Evolutionary conservation across 2,113 vertebrate genomes (phyloP).

Genomic region (Todiramphus chloris): DNA sequence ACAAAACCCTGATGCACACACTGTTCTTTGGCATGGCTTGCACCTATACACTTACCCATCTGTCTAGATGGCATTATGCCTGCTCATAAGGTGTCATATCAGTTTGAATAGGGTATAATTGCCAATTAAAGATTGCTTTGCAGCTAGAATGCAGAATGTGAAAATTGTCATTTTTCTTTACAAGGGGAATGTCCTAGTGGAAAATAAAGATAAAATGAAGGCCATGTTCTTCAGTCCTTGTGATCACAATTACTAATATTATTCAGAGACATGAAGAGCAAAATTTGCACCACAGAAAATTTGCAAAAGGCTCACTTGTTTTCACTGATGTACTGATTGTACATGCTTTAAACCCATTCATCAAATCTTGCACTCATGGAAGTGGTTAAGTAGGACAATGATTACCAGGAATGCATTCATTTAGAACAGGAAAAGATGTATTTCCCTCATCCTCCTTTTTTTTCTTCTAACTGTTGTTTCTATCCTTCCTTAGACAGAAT

Average conservation of each 20-base stretch:
- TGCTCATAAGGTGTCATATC: conserved; percentile 38
- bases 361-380: background rate
- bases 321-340: background rate
- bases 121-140: conserved; percentile 46
- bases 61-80: conserved; percentile 69
- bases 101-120: conserved; percentile 22
- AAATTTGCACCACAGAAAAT: background rate
- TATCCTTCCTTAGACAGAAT: background rate
- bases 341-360: background rate
- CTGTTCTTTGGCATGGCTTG: conserved; percentile 49
- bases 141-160: background rate
- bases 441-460: background rate
- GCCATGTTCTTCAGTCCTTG: background rate
- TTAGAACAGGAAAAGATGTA: background rate
- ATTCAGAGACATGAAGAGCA: background rate
- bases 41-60: conserved; percentile 62
- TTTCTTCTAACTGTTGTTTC: background rate
- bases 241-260: background rate
- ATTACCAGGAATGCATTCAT: background rate
- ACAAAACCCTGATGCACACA: background rate
- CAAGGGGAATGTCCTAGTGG: background rate
- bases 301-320: background rate
- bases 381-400: background rate
- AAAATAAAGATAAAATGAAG: background rate
- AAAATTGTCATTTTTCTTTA: conserved; percentile 4